These are phyloP conservation scores for Liodrosophila aerea DNA, from an alignment of 2,888 invertebrate genomes.

Conservation along the genomic window DNA sequence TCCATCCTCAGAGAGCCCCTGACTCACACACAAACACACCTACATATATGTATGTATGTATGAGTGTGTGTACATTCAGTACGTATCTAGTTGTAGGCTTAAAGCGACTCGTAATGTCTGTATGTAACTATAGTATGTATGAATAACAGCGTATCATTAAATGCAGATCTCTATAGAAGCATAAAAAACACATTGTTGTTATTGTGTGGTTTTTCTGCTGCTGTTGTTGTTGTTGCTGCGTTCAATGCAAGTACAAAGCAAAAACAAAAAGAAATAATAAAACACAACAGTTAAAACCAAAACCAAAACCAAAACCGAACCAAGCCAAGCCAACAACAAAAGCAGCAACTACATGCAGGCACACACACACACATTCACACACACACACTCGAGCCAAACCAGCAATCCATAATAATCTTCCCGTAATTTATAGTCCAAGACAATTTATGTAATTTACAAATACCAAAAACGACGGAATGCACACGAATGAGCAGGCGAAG, in stretches of 20 bases:
- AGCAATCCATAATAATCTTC: conserved; percentile 76
- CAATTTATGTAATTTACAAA: conserved; percentile 75
- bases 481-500: conserved; percentile 39
- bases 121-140: conserved; percentile 2
- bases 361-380: conserved; percentile 25
- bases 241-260: conserved; percentile 14
- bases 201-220: conserved; percentile 18
- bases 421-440: conserved; percentile 75
- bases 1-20: conserved; percentile 41
- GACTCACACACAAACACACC: background rate
- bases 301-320: conserved; percentile 45
- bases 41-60: background rate
- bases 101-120: conserved; percentile 9
- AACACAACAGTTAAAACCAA: no score
- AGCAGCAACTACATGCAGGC: conserved; percentile 21
- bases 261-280: conserved; percentile 8
- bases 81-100: conserved; percentile 20
- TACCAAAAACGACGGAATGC: conserved; percentile 63
- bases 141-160: conserved; percentile 71
- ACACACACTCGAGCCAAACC: conserved; percentile 27
- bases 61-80: background rate
- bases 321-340: conserved; percentile 35
- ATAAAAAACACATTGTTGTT: conserved; percentile 41
- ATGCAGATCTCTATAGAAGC: conserved; percentile 72
- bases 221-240: conserved; percentile 44